A percentile compares a stretch with the other conserved stretches of the same genome.
These are phyloP conservation scores for Epizoanthus illoricatus DNA, from an alignment of 92 coral and sea anemone genomes.

Conservation along the genomic window DNA sequence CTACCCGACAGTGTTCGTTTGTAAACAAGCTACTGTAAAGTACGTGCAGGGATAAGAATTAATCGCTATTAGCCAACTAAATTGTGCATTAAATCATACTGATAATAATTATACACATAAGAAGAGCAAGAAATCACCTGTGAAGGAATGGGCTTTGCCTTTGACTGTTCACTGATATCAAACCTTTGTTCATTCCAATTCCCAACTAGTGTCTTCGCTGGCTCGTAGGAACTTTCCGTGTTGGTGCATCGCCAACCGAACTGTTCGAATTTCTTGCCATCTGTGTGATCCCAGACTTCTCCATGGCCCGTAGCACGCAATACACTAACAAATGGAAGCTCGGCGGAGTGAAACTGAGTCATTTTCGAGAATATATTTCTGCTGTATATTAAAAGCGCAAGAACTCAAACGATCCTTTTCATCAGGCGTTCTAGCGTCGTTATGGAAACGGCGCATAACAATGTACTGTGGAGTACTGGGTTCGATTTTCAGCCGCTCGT, in stretches of 20 bases:
- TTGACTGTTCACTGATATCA: slow-evolving; percentile 79
- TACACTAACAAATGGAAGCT: slow-evolving; percentile 82
- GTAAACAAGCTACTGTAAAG: too few relatives aligned
- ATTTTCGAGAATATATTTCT: slow-evolving; percentile 1
- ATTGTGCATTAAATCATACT: too few relatives aligned
- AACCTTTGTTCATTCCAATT: slow-evolving; percentile 98
- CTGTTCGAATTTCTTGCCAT: slow-evolving; percentile 84
- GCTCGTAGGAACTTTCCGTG: slow-evolving; percentile 83
- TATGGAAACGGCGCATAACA: slow-evolving; percentile 10
- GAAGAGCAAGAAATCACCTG: slow-evolving; percentile 49
- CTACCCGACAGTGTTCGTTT: too few relatives aligned
- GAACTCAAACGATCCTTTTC: neutral
- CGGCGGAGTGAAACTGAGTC: slow-evolving; percentile 43
- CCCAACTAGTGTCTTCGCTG: slow-evolving; percentile 80
- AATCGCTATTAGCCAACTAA: too few relatives aligned
- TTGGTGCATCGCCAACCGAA: slow-evolving; percentile 99
- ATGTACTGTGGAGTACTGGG: slow-evolving; percentile 26
- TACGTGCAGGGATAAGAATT: too few relatives aligned
- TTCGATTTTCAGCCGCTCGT: neutral
- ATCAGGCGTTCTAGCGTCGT: slow-evolving; percentile 47
- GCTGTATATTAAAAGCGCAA: neutral
- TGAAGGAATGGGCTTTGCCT: slow-evolving; percentile 95
- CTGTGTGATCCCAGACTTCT: slow-evolving; percentile 99
- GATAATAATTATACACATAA: neutral
- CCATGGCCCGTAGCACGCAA: slow-evolving; percentile 98